Base-by-base conservation (phyloP, 2,113 vertebrate species). In the Notechis scutatus region DNA sequence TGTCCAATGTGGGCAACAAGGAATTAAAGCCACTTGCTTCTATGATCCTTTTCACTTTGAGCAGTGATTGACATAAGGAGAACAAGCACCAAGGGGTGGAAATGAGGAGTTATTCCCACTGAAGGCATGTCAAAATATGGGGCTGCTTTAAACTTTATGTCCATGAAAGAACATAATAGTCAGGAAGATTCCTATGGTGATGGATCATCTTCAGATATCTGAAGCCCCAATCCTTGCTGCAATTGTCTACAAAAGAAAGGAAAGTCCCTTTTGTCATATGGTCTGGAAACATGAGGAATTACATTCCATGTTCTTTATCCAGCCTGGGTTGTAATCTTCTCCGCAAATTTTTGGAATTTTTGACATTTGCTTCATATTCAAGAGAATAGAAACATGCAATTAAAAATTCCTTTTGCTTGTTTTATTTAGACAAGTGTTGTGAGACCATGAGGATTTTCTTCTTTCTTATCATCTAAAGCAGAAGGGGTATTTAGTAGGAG, bases 251-350 rank as follows among this genome's bases (percentile, higher is more conserved):
- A 89, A 89, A 56, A 39, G 23, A 56, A 57, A 39, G 56, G 54
- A 88, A 50, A 42, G 20, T 21, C 54, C 87, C 34, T 4, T 39
- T 56, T 56, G 54, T 56, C 21, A 89, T 56, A 39, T 92, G 47
- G 91, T 95, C 42, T 69, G 15, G 92, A 90, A 90, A 95, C 87
- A 92, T 87, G 94, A 90, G 18, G 93, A 87, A 57, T 93, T 87
- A 92, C 94, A 94, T 93, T 29, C 21, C 55, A 88, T 59, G 86
- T 91, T 88, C 95, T 91, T 11, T 92, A 88, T 39, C 88, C 34
- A 57, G 55, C 39, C 95, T 92, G 91, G 92, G 91, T 95, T 92
- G 64, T 96, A 90, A 95, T 94, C 95, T 95, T 93, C 91, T 92
- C 20, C 89, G 94, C 81, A n/a, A 91, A 96, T 81, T 18, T 81